phyloP scores from a whole-genome alignment of 2,797 vertebrate genomes.

The Arctocebus calabarensis region DNA sequence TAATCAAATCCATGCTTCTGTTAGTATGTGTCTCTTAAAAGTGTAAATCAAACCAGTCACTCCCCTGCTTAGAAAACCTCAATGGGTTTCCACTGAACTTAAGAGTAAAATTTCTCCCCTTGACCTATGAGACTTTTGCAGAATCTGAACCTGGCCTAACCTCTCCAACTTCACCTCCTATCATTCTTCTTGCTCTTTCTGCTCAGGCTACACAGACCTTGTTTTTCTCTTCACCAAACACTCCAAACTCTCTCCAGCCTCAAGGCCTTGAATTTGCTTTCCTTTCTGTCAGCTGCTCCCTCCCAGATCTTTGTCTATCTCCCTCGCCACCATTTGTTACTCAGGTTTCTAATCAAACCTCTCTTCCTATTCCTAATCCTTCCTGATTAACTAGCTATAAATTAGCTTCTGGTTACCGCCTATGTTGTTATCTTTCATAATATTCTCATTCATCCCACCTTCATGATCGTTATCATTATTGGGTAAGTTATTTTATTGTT shows the following conservation, averaged over 20 bases:
- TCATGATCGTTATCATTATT: not conserved
- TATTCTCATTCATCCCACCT: not conserved
- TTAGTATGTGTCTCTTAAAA: not conserved
- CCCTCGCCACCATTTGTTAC: not conserved
- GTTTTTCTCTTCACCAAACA: not conserved
- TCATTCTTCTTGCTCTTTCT: not conserved
- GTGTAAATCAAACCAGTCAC: not conserved
- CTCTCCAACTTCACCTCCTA: not conserved
- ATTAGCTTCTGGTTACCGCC: not conserved
- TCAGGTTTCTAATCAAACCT: not conserved
- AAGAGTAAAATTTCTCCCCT: not conserved
- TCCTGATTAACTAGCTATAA: not conserved
- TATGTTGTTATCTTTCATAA: not conserved
- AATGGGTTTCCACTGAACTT: not conserved
- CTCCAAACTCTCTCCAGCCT: not conserved
- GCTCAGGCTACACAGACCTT: not conserved
- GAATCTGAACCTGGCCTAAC: not conserved
- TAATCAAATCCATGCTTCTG: not conserved
- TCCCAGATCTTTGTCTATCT: not conserved
- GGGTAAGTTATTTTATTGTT: not conserved
- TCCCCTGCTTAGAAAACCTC: not conserved
- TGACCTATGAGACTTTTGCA: not conserved
- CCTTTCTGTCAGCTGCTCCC: not conserved
- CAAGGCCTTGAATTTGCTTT: not conserved
- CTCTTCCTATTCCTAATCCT: not conserved